A percentile compares a stretch with the other conserved stretches of the same genome.
Conservation (phyloP, 2,113 vertebrate species). For the Stomatorhinus ivindoensis region DNA sequence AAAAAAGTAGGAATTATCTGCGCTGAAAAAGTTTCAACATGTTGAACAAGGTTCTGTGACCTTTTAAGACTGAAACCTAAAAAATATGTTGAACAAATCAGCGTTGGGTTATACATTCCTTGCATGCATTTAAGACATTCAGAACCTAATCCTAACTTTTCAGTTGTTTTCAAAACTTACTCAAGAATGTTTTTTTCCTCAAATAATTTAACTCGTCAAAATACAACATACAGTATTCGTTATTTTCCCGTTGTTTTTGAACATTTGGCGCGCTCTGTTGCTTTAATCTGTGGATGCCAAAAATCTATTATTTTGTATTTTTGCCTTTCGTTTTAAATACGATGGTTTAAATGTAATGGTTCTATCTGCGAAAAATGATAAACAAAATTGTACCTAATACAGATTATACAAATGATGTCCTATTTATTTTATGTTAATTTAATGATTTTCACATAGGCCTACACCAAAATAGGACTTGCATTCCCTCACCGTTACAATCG, state of each 20-base stretch:
- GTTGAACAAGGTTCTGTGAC: neutral
- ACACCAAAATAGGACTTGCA: neutral
- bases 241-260: neutral
- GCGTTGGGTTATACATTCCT: neutral
- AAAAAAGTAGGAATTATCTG: constrained; percentile 39
- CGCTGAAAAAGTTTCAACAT: neutral
- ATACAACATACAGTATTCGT: neutral
- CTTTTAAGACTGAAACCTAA: neutral
- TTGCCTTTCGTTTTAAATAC: neutral
- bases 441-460: neutral
- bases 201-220: neutral
- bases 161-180: neutral
- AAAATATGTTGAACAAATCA: neutral
- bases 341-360: neutral
- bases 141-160: neutral
- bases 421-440: neutral
- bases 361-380: neutral
- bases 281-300: neutral
- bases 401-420: neutral
- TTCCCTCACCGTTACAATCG: neutral
- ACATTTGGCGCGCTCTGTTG: neutral
- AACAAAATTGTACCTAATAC: neutral
- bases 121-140: neutral
- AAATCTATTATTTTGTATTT: neutral
- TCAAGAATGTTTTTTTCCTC: neutral